Evolutionary conservation across 2,888 invertebrate species (phyloP), one percentile per base, ranked within the genome.

Genomic region (Myopa tessellatipennis): DNA sequence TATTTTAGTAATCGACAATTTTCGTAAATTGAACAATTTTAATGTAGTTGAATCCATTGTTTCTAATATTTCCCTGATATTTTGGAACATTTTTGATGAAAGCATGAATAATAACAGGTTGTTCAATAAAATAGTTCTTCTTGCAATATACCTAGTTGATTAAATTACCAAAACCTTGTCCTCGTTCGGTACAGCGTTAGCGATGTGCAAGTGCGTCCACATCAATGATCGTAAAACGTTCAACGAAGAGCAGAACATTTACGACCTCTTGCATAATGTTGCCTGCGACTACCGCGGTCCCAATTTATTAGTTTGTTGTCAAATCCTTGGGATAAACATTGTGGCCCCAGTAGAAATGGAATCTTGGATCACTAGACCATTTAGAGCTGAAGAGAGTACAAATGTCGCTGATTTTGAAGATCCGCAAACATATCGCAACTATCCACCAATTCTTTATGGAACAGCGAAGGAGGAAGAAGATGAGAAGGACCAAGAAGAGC

Each of bases 401-500:
- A 88, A 83, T 77, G 77, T 88, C 10, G 82, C 85, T 4, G 85
- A 87, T 69, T 88, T 87, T 79, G 85, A 85, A 61, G 88, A 89
- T 81, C 85, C 86, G 7, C 79, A 80, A 4, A 83, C 87, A 1
- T 82, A 84, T 67, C 86, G 84, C 14, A 89, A 89, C 78, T 88
- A 86, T 74, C 89, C 88, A 0, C 86, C 84, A 69, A 82, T 83
- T 6, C 80, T 89, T 77, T 85, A 84, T 36, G 82, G 40, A 40
- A 40, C 40, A 40, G 8, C 4, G 40, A 4, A 40, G 40, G 8
- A 83, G 26, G 36, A 60, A 6, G 40, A 38, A 0, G 88, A 85
- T 45, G 79, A 70, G 18, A 12, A 76, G 16, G 45, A 69, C 14
- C 4, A 14, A 34, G 16, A 77, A 6, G 55, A 60, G 52, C 5